Base-by-base conservation (phyloP, 2,113 vertebrate species). In the Poeciliopsis occidentalis region DNA sequence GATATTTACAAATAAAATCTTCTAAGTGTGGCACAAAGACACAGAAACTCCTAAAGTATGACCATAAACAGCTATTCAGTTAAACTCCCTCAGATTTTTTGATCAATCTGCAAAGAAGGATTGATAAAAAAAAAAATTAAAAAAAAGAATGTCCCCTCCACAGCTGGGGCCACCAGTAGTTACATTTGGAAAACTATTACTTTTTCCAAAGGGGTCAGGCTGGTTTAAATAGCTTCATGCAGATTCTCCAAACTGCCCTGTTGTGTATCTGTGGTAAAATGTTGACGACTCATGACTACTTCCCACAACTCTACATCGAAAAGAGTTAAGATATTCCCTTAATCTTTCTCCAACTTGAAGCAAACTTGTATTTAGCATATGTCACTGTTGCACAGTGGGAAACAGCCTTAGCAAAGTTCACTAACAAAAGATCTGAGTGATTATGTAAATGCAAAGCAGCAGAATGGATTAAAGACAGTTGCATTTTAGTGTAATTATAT, bases 381-480 rank as follows among this genome's bases (percentile, higher is more conserved):
- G 51, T 57, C 44, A 65, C 12, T 54, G 67, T 4, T 60, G 51
- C 67, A 69, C 60, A 26, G 30, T 22, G 30, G 64, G 34, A 31
- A 67, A 61, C 27, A 0, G 64, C 32, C 27, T 34, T 24, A 37
- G 4, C 72, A 54, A 6, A 60, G 64, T n/a, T 60, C 32, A 60
- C 17, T 22, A 44, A 6, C 5, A 4, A 4, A 26, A 62, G 30
- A 64, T 51, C 15, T 22, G 61, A 31, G 61, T 17, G 24, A 39
- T 66, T 39, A 68, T 34, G 68, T 34, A 34, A 54, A 60, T 15
- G 67, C 64, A 3, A 65, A 11, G 63, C 32, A 71, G 60, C 74
- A 69, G 44, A 8, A 37, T 27, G 34, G 11, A 65, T 32, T 22
- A 65, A 60, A 44, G 26, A 24, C n/a, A 15, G 39, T 60, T 64